Evolutionary conservation across 2,888 invertebrate species (phyloP).

Genomic region (Heterodera filipjevi): DNA sequence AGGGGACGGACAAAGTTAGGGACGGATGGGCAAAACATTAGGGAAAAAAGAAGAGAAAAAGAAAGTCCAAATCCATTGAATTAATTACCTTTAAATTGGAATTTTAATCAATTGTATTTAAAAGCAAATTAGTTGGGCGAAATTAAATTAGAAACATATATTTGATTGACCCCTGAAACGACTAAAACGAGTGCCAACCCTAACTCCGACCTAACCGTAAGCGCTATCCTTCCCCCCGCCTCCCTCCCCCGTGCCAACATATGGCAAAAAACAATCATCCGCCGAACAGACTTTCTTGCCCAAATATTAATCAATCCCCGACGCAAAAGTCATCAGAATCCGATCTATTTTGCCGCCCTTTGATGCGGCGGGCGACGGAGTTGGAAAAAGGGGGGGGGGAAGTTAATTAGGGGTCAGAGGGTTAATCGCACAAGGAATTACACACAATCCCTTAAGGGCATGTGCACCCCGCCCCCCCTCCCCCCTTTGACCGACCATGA

Average conservation of each 20-base stretch:
- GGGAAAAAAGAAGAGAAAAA: not conserved
- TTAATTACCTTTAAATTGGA: not conserved
- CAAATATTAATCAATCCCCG: not conserved
- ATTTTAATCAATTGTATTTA: not conserved
- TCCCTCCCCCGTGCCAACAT: not conserved
- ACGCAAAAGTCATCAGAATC: not conserved
- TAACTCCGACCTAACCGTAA: no score
- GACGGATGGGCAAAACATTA: not conserved
- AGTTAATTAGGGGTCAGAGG: conserved; percentile 8
- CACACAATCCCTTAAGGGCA: conserved; percentile 9
- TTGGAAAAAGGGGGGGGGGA: no score
- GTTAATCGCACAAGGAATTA: conserved; percentile 3
- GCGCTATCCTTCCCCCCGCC: not conserved
- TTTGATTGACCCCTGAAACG: no score
- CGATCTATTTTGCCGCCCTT: conserved; percentile 16
- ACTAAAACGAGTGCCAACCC: no score
- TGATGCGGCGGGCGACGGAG: not conserved
- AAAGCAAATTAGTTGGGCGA: no score
- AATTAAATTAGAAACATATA: no score
- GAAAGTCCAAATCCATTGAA: not conserved
- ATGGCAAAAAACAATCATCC: conserved; percentile 5
- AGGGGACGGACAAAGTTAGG: not conserved
- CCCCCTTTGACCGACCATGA: not conserved
- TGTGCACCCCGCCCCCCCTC: no score
- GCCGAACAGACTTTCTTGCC: not conserved